Base-by-base conservation (phyloP, 2,113 vertebrate genomes). In the Ramphastos sulfuratus region DNA sequence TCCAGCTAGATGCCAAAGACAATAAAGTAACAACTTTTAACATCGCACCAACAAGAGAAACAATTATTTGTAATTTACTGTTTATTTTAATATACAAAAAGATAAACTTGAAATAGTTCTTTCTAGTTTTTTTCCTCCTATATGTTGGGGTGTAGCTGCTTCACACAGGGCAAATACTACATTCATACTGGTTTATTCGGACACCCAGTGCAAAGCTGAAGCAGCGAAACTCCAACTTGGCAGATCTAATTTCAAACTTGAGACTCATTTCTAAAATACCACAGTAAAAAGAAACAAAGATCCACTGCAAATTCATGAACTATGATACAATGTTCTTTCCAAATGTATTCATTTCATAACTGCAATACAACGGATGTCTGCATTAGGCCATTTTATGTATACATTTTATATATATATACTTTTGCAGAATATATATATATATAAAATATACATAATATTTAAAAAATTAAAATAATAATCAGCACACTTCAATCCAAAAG, bases 21-120 rank as follows among this genome's bases (percentile, higher is more conserved):
- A 83, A 66, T 20, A 77, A 85, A 91, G 20, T 12, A 55, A 35
- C 66, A 73, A 33, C 5, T 78, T 78, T 80, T 64, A 70, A 94
- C n/a, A 3, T 72, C 11, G 14, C 92, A 94, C 33, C 46, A 86
- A 77, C 7, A 6, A 84, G 35, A 79, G 82, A 73, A 91, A 37
- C 77, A 48, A 52, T 64, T 63, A 84, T 84, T 97, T 96, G 93
- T 95, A 90, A 96, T 97, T 98, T 97, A 97, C 97, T 96, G 97
- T 98, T 98, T 98, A 98, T 98, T 98, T 98, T 98, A 97, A 99
- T 98, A 98, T 99, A 98, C 98, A 98, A 99, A 99, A 99, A 98
- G 98, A 98, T 98, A 98, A 98, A 98, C 97, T 98, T 98, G 97
- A 98, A 98, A 98, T 98, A 98, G 96, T 97, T 97, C 96, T 97